Base-by-base conservation (phyloP, 2,113 vertebrate species). In the Ovis canadensis region DNA sequence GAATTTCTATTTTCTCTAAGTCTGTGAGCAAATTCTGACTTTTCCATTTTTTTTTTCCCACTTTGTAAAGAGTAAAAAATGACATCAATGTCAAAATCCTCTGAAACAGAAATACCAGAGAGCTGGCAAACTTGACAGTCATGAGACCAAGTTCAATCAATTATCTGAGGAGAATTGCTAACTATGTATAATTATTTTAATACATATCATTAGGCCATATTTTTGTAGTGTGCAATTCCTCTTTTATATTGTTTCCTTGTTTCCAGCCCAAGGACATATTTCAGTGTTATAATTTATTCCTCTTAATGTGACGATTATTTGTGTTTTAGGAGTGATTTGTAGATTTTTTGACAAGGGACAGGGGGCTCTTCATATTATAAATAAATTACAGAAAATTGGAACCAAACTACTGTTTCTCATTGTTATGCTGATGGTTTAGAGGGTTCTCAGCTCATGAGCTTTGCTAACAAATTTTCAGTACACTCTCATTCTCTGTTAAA, bases 111-210 rank as follows among this genome's bases (percentile, higher is more conserved):
- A 97, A 91, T 83, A 95, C 91, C 74, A 78, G 60, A 96, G 55
- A 97, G 71, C 87, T 93, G 60, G 91, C 55, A 91, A 94, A 95
- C 55, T 43, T 94, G 78, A 90, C 81, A 91, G 33, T 95, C 88
- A 82, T 52, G 81, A 48, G 84, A 95, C 50, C 84, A 88, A 96
- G 87, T 87, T 98, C 89, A 97, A 67, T 94, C 90, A 93, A 93
- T 97, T 64, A 96, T 93, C 94, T 59, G 74, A 88, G 33, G 71
- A 96, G 94, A 97, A 98, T 88, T 67, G n/a, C 59, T 97, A 96
- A 97, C 62, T 90, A 36, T 4, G 25, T 90, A 33, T 96, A 97
- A 97, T 98, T 97, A 96, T 97, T 97, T 90, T 97, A 96, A 98
- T 96, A 59, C 52, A 43, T 90, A 97, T 97, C 94, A 92, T 97